Evolutionary conservation across 2,888 invertebrate species (phyloP).

Genomic region (Orchesellides sinensis): DNA sequence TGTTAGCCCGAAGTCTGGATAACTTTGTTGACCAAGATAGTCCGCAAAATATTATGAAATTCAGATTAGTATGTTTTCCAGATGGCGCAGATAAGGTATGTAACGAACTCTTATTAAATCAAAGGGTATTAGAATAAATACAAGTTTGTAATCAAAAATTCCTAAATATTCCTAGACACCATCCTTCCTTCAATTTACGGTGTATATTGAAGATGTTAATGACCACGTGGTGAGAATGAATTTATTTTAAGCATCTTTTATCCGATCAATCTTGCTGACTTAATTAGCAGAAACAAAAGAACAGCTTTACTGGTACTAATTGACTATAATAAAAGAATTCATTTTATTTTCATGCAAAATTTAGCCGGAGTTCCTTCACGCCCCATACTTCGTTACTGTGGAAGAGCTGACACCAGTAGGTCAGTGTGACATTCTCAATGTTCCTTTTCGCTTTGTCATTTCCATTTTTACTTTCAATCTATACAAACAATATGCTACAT

Average conservation of each 20-base stretch:
- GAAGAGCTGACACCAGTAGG: constrained; percentile 89
- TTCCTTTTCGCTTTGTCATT: constrained; percentile 13
- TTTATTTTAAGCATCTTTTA: background rate
- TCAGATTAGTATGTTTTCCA: constrained; percentile 86
- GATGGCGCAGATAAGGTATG: constrained; percentile 70
- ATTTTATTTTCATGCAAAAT: constrained; percentile 41
- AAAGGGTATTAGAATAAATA: no score
- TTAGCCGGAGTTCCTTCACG: constrained; percentile 84
- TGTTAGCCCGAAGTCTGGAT: constrained; percentile 87
- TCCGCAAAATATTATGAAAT: constrained; percentile 89
- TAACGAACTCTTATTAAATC: no score
- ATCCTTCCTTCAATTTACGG: constrained; percentile 89
- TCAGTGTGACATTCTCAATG: constrained; percentile 76
- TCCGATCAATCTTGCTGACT: background rate
- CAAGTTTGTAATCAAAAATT: no score
- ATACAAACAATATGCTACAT: constrained; percentile 11
- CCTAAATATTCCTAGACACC: constrained; percentile 82
- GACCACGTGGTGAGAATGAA: constrained; percentile 84
- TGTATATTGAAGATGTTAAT: constrained; percentile 92
- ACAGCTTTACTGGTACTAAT: background rate
- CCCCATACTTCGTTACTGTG: constrained; percentile 87
- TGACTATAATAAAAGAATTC: no score
- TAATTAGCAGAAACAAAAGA: constrained; percentile 23
- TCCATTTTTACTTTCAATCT: constrained; percentile 24
- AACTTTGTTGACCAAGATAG: constrained; percentile 88